phyloP scores from a whole-genome alignment of 2,888 invertebrate species.

The Acronicta aceris region DNA sequence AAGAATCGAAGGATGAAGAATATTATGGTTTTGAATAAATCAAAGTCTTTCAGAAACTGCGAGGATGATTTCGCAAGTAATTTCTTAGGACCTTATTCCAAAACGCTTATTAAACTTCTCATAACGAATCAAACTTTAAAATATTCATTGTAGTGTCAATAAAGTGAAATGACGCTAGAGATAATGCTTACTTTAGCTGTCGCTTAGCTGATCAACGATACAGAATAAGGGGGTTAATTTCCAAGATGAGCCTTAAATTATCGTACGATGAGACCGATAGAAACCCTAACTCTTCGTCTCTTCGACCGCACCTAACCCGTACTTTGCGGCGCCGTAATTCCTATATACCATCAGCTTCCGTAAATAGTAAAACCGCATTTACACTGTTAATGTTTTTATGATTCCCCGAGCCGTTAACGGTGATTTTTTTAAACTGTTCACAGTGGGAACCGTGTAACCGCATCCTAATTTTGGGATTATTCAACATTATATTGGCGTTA shows the following conservation, averaged over 20 bases:
- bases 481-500: not conserved
- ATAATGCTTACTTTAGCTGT: too few relatives aligned
- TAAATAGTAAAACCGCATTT: conserved; percentile 86
- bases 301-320: conserved; percentile 66
- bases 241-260: not conserved
- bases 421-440: conserved; percentile 64
- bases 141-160: too few relatives aligned
- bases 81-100: too few relatives aligned
- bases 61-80: too few relatives aligned
- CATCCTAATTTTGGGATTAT: conserved; percentile 66
- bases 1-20: too few relatives aligned
- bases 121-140: too few relatives aligned
- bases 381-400: conserved; percentile 81
- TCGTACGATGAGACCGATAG: conserved; percentile 3
- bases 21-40: too few relatives aligned
- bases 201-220: too few relatives aligned
- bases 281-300: conserved; percentile 61
- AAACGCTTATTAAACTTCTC: too few relatives aligned
- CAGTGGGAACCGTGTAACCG: conserved; percentile 66
- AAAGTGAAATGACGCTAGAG: too few relatives aligned
- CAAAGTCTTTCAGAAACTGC: too few relatives aligned
- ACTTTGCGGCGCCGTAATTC: conserved; percentile 78
- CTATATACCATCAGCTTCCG: conserved; percentile 80
- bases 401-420: conserved; percentile 71
- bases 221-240: not conserved